Evolutionary conservation across 2,888 invertebrate species (phyloP).

Genomic region (Alviniconcha strummeri): DNA sequence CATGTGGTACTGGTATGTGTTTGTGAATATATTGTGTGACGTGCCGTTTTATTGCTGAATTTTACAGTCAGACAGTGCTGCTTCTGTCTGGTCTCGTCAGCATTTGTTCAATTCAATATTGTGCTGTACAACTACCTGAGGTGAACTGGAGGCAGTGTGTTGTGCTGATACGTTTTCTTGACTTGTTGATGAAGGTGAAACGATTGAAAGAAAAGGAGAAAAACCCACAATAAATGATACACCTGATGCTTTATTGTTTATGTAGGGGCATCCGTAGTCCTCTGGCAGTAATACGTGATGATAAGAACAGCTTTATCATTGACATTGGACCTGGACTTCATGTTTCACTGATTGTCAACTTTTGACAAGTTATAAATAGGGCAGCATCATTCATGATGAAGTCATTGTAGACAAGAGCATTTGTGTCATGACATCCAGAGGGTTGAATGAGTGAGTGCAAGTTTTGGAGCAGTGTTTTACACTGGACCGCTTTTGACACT

Average conservation of each 20-base stretch:
- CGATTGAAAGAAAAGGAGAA: background rate
- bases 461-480: background rate
- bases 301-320: background rate
- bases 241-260: background rate
- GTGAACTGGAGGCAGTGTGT: background rate
- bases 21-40: too few relatives aligned
- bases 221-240: background rate
- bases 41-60: background rate
- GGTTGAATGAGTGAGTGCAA: background rate
- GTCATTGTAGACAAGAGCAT: background rate
- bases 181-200: background rate
- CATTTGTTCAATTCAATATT: background rate
- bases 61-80: background rate
- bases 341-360: background rate
- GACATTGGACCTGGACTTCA: too few relatives aligned
- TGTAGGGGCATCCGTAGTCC: background rate
- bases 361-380: constrained; percentile 19
- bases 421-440: background rate
- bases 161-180: too few relatives aligned
- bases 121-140: background rate
- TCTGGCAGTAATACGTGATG: background rate
- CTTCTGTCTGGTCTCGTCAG: background rate
- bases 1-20: too few relatives aligned
- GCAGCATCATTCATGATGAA: background rate
- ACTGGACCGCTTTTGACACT: background rate